Evolutionary conservation across 2,113 vertebrate species (phyloP).

Genomic region (Paraplagusia blochii): DNA sequence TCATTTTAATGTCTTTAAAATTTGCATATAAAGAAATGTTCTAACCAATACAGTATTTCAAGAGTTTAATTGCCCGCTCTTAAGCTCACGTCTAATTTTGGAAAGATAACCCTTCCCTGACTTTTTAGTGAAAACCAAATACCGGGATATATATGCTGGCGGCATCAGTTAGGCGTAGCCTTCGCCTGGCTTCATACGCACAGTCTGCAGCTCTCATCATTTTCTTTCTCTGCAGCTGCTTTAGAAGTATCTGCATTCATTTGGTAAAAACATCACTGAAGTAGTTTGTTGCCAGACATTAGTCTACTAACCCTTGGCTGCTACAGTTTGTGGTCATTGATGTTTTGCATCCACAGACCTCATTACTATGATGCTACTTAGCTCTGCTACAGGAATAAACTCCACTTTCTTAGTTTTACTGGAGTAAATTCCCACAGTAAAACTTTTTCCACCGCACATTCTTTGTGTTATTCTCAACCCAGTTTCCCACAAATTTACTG

Average conservation of each 20-base stretch:
- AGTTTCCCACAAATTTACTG: not conserved
- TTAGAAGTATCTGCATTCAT: slow-evolving; percentile 6
- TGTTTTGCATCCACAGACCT: not conserved
- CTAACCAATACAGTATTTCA: not conserved
- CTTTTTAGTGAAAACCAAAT: slow-evolving; percentile 11
- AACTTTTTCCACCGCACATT: not conserved
- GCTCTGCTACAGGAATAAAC: not conserved
- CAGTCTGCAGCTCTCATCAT: not conserved
- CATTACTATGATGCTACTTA: not conserved
- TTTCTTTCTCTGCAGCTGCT: not conserved
- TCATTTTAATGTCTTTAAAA: no score
- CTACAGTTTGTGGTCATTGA: not conserved
- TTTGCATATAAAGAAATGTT: not conserved
- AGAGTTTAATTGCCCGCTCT: not conserved
- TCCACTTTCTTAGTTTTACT: not conserved
- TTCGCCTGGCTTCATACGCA: not conserved
- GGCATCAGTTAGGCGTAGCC: not conserved
- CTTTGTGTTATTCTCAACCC: slow-evolving; percentile 7
- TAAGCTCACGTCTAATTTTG: slow-evolving; percentile 2
- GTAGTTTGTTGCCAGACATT: not conserved
- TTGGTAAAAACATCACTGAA: not conserved
- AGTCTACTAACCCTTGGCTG: not conserved
- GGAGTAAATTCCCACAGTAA: not conserved
- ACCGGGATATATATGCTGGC: slow-evolving; percentile 3
- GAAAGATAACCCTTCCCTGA: slow-evolving; percentile 15